phyloP scores from a whole-genome alignment of 2,797 vertebrate species.

The Cetoscarus ocellatus region DNA sequence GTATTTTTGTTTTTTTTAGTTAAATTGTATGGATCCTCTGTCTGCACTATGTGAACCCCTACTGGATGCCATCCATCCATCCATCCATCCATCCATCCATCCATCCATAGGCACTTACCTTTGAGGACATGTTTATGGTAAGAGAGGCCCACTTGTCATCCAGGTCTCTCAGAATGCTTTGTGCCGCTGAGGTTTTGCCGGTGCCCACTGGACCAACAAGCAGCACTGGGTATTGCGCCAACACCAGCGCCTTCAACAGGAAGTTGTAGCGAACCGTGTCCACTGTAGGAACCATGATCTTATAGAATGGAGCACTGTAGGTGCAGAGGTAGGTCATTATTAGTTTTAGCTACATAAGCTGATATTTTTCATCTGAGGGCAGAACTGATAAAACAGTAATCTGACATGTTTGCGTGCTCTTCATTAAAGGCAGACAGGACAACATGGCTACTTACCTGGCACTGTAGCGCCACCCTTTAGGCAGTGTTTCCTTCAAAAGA shows the following conservation, averaged over 20 bases:
- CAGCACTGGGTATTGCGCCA: slow-evolving; percentile 85
- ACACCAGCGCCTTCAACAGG: slow-evolving; percentile 84
- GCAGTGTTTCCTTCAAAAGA: slow-evolving; percentile 90
- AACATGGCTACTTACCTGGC: slow-evolving; percentile 80
- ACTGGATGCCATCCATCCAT: too few species aligned
- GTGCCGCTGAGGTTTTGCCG: slow-evolving; percentile 91
- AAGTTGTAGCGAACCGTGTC: slow-evolving; percentile 92
- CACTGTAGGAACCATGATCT: slow-evolving; percentile 92
- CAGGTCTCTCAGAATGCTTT: slow-evolving; percentile 86
- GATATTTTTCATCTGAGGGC: too few species aligned
- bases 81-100: too few species aligned
- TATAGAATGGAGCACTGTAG: slow-evolving; percentile 83
- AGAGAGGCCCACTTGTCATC: slow-evolving; percentile 87
- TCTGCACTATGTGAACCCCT: too few species aligned
- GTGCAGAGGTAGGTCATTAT: not conserved
- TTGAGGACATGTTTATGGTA: slow-evolving; percentile 92
- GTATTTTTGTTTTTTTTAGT: too few species aligned
- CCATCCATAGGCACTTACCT: slow-evolving; percentile 77
- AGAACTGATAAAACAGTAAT: not conserved
- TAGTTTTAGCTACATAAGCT: not conserved
- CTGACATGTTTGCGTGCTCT: not conserved
- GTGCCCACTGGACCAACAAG: slow-evolving; percentile 91
- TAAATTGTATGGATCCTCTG: too few species aligned
- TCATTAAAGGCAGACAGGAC: not conserved
- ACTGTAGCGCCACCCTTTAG: slow-evolving; percentile 89